These are phyloP conservation scores for Chrysolina oricalcia DNA, from an alignment of 2,888 invertebrate species.

Conservation along the genomic window DNA sequence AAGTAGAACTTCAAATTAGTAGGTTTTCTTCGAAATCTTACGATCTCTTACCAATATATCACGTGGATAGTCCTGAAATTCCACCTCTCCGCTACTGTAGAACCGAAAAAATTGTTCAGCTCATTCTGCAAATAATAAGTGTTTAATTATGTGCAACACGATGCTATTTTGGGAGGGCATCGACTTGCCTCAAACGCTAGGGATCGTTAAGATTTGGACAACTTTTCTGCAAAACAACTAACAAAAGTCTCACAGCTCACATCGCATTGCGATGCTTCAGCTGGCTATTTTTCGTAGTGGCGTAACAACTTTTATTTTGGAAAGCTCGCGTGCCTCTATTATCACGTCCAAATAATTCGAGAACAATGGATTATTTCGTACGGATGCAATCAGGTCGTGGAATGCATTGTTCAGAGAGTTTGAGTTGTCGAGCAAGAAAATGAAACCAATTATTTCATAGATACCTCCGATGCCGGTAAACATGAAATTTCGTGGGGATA, in stretches of 20 bases:
- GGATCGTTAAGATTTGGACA: slow-evolving; percentile 67
- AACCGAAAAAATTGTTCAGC: background rate
- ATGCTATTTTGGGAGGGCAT: slow-evolving; percentile 53
- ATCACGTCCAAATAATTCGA: slow-evolving; percentile 1
- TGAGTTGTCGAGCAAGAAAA: background rate
- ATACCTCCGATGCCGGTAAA: too few species aligned
- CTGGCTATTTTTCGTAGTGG: slow-evolving; percentile 19
- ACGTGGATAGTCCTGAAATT: background rate
- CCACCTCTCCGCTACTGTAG: background rate
- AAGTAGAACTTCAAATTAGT: too few species aligned
- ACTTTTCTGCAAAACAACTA: slow-evolving; percentile 65
- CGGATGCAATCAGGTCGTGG: background rate
- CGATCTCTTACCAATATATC: background rate
- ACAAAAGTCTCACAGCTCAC: slow-evolving; percentile 29
- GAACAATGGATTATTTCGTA: slow-evolving; percentile 12
- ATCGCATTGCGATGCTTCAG: slow-evolving; percentile 6
- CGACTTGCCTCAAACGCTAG: slow-evolving; percentile 55
- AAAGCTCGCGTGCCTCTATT: background rate
- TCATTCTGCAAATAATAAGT: slow-evolving; percentile 52
- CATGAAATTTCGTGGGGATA: too few species aligned
- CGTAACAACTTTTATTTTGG: slow-evolving; percentile 8
- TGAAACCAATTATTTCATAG: too few species aligned
- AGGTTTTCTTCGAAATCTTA: too few species aligned
- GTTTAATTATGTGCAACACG: slow-evolving; percentile 56
- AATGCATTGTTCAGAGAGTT: background rate